Evolutionary conservation across 1,140 invertebrate genomes (phyloP).

Genomic region (Portunus trituberculatus): DNA sequence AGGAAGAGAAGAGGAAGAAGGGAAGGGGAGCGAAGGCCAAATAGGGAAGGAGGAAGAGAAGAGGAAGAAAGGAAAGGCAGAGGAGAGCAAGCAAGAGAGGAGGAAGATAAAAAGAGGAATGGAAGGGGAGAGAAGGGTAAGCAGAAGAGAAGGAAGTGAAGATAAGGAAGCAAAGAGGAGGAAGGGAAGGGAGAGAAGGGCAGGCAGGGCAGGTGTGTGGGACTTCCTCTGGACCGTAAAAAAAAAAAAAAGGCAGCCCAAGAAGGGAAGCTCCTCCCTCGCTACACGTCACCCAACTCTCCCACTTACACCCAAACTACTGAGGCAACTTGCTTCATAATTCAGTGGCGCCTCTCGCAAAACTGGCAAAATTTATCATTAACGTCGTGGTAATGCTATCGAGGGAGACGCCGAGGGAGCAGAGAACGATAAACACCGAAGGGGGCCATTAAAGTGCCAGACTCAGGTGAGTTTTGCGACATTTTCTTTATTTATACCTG

Average conservation of each 20-base stretch:
- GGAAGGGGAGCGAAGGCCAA: neutral
- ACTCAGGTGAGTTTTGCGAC: too few relatives aligned
- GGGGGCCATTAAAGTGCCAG: neutral
- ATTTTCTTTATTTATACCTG: too few relatives aligned
- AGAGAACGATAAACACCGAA: neutral
- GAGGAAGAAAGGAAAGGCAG: neutral
- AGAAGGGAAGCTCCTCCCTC: constrained; percentile 10
- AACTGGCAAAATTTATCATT: constrained; percentile 2
- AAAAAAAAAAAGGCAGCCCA: neutral
- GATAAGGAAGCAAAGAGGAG: too few relatives aligned
- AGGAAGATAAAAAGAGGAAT: neutral
- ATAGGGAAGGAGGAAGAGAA: neutral
- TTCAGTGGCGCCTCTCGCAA: neutral
- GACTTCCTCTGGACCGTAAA: neutral
- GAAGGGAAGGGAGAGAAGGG: neutral
- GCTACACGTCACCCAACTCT: neutral
- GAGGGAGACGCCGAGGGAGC: neutral
- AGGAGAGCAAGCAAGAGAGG: neutral
- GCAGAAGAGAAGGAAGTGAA: neutral
- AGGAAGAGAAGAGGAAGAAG: neutral
- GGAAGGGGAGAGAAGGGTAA: neutral
- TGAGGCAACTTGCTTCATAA: constrained; percentile 1
- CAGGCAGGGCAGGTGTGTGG: neutral
- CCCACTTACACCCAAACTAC: constrained; percentile 1
- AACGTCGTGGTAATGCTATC: neutral